phyloP scores from a whole-genome alignment of 1,140 invertebrate genomes.

The Drosophila rhopaloa region DNA sequence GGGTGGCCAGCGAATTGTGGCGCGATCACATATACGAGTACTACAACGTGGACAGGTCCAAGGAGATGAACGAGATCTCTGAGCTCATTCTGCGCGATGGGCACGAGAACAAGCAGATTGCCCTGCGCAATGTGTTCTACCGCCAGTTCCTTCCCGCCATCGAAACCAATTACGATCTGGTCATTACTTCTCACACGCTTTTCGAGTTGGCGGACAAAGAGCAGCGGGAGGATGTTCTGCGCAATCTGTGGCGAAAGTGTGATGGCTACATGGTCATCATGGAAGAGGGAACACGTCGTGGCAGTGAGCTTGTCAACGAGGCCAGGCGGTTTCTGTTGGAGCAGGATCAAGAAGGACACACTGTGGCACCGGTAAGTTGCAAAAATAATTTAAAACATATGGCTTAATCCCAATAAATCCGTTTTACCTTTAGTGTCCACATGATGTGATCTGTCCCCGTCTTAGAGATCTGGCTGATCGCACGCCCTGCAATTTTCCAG shows the following conservation, averaged over 20 bases:
- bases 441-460: conserved; percentile 91
- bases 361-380: conserved; percentile 90
- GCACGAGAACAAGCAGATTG: conserved; percentile 86
- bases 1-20: conserved; percentile 92
- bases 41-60: conserved; percentile 92
- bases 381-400: not conserved
- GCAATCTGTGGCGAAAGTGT: conserved; percentile 95
- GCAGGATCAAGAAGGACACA: conserved; percentile 85
- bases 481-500: conserved; percentile 92
- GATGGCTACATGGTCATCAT: conserved; percentile 92
- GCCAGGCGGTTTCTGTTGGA: conserved; percentile 89
- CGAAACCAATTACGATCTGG: conserved; percentile 91
- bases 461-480: conserved; percentile 84
- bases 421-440: conserved; percentile 89
- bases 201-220: conserved; percentile 90
- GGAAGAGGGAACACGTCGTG: conserved; percentile 92
- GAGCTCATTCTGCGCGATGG: conserved; percentile 89
- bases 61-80: conserved; percentile 92
- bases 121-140: conserved; percentile 88
- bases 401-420: not conserved
- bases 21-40: conserved; percentile 90
- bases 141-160: conserved; percentile 92
- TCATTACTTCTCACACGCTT: conserved; percentile 92
- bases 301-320: conserved; percentile 91
- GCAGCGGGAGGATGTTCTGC: conserved; percentile 89